A percentile compares a stretch with the other conserved stretches of the same genome.
Conservation (phyloP, 2,888 invertebrate species). For the Pyrrhia umbra region DNA sequence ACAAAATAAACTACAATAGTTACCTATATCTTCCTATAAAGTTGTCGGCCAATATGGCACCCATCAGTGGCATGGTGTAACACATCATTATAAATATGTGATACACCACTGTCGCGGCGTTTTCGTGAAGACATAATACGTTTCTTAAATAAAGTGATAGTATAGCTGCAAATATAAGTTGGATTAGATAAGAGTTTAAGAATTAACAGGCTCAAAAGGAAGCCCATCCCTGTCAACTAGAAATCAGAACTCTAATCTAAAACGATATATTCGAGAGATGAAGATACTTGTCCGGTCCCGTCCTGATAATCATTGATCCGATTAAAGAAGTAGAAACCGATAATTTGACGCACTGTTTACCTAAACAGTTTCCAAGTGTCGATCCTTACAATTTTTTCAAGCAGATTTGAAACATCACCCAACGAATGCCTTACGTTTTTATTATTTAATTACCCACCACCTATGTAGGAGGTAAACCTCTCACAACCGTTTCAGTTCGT, state of each 20-base stretch:
- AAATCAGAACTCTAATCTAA: no score
- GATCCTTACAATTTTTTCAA: background rate
- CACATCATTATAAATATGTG: constrained; percentile 94
- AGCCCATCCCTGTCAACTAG: no score
- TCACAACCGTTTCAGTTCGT: constrained; percentile 37
- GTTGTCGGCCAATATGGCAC: constrained; percentile 95
- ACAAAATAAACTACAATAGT: no score
- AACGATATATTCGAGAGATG: no score
- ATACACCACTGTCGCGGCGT: constrained; percentile 93
- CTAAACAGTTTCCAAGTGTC: background rate
- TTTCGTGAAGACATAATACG: constrained; percentile 91
- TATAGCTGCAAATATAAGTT: constrained; percentile 91
- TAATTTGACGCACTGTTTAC: background rate
- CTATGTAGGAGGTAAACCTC: background rate
- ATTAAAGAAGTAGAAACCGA: no score
- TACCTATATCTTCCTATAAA: constrained; percentile 93
- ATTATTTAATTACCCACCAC: constrained; percentile 7
- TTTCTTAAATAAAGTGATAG: constrained; percentile 94
- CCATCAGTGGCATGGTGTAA: constrained; percentile 93
- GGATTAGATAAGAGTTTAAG: background rate
- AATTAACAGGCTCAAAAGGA: no score
- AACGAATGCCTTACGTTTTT: background rate
- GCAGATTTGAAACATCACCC: background rate
- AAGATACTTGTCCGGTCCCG: no score
- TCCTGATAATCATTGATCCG: no score